Percentiles rank a stretch among this genome's conserved stretches.
Conservation (phyloP, 1,140 invertebrate species). For the Dendrolimus punctatus region DNA sequence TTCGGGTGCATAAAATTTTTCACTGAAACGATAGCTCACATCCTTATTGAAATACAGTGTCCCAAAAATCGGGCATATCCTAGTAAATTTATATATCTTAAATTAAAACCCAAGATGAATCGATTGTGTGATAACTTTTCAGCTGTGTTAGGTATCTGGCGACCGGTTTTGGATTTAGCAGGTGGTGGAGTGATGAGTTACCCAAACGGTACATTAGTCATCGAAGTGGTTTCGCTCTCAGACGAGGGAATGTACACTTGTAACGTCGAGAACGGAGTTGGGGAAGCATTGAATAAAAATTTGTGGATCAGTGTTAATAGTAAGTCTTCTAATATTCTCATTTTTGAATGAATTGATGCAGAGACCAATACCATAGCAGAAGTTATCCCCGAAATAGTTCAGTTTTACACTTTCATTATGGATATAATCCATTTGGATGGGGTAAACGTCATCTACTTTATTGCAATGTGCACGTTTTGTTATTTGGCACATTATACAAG, state of each 20-base stretch:
- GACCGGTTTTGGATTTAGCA: conserved; percentile 72
- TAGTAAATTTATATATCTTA: background rate
- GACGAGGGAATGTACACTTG: conserved; percentile 91
- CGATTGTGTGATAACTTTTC: conserved; percentile 11
- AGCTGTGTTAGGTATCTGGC: conserved; percentile 59
- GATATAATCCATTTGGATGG: too few relatives aligned
- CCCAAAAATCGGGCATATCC: too few relatives aligned
- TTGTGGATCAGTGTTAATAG: conserved; percentile 86
- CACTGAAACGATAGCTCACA: too few relatives aligned
- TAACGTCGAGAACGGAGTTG: conserved; percentile 90
- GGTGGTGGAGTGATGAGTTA: conserved; percentile 73
- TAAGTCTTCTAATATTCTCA: conserved; percentile 60
- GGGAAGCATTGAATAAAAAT: conserved; percentile 82
- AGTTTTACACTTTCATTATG: too few relatives aligned
- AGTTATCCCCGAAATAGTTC: too few relatives aligned
- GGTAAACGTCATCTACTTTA: too few relatives aligned
- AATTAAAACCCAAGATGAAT: conserved; percentile 4
- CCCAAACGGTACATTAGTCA: conserved; percentile 78
- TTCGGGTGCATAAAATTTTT: too few relatives aligned
- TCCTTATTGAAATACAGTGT: too few relatives aligned
- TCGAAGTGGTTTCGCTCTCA: conserved; percentile 77
- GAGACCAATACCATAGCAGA: too few relatives aligned
- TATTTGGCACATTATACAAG: too few relatives aligned
- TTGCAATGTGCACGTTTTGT: too few relatives aligned
- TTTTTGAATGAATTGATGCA: background rate